These are phyloP conservation scores for Nomada fabriciana DNA, from an alignment of 2,888 invertebrate species.

Conservation along the genomic window DNA sequence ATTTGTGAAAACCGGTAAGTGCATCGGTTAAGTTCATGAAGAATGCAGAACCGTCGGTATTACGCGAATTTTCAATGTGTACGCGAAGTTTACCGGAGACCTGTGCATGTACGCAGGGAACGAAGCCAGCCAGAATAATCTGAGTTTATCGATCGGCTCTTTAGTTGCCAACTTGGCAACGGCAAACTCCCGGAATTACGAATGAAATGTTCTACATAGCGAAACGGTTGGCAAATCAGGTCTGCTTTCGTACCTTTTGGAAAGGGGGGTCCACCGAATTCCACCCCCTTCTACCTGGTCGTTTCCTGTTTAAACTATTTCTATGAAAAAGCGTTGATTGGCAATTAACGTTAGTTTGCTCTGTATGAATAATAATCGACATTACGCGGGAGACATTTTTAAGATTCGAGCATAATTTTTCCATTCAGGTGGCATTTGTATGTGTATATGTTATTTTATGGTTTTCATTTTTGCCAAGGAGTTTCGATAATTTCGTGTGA, in stretches of 20 bases:
- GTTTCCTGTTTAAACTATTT: slow-evolving; percentile 28
- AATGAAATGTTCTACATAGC: slow-evolving; percentile 71
- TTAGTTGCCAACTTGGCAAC: slow-evolving; percentile 76
- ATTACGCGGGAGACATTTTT: too few species aligned
- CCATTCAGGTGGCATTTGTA: too few species aligned
- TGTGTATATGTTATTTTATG: too few species aligned
- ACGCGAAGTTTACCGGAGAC: slow-evolving; percentile 38
- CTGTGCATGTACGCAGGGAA: slow-evolving; percentile 38
- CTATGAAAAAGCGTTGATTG: not conserved
- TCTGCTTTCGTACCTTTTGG: slow-evolving; percentile 62
- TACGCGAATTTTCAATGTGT: slow-evolving; percentile 26
- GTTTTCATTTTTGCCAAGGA: too few species aligned
- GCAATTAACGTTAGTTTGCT: too few species aligned
- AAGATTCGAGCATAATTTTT: too few species aligned
- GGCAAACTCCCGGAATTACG: slow-evolving; percentile 71
- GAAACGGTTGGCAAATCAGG: slow-evolving; percentile 59
- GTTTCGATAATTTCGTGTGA: too few species aligned
- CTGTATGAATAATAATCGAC: too few species aligned
- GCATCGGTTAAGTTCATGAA: slow-evolving; percentile 30
- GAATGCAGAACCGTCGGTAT: slow-evolving; percentile 29
- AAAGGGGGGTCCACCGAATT: slow-evolving; percentile 44
- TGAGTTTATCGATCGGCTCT: slow-evolving; percentile 73
- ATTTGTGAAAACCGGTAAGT: slow-evolving; percentile 40
- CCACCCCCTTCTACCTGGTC: slow-evolving; percentile 9
- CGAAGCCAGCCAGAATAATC: slow-evolving; percentile 71